Conservation (phyloP, 64 coral and sea anemone species). For the Stichodactyla helianthus region DNA sequence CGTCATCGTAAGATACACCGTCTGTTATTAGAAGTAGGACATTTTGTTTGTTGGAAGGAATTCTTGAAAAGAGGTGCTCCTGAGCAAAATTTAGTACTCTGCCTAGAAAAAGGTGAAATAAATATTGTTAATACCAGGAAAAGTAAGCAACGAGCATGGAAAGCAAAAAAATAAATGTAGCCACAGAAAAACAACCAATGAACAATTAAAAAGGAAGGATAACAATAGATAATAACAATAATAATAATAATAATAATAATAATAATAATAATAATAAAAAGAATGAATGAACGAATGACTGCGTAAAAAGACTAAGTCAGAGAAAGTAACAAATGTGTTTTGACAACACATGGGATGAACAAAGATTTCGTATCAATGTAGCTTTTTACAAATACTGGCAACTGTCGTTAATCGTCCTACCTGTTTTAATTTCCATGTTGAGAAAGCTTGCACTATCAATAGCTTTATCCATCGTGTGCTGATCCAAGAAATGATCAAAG, state of each 20-base stretch:
- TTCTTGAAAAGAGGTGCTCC: slow-evolving; percentile 31
- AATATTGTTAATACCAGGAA: too few relatives aligned
- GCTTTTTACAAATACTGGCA: too few relatives aligned
- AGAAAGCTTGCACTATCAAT: slow-evolving; percentile 61
- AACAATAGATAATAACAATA: too few relatives aligned
- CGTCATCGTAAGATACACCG: slow-evolving; percentile 47
- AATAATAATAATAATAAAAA: too few relatives aligned
- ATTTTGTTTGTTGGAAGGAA: slow-evolving; percentile 44
- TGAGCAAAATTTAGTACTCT: slow-evolving; percentile 43
- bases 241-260: too few relatives aligned
- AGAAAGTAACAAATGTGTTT: too few relatives aligned
- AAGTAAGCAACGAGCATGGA: too few relatives aligned
- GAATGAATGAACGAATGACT: too few relatives aligned
- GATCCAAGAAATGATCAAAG: slow-evolving; percentile 53
- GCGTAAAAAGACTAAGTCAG: too few relatives aligned
- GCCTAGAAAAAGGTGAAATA: neutral
- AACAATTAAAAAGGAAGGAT: too few relatives aligned
- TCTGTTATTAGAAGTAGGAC: slow-evolving; percentile 47
- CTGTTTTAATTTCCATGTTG: slow-evolving; percentile 45
- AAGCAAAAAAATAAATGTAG: too few relatives aligned
- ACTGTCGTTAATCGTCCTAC: neutral
- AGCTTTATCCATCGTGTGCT: slow-evolving; percentile 51
- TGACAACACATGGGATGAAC: neutral
- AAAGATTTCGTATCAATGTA: neutral
- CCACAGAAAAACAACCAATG: too few relatives aligned